Evolutionary conservation across 2,888 invertebrate species (phyloP).

Genomic region (Rhagonycha fulva): DNA sequence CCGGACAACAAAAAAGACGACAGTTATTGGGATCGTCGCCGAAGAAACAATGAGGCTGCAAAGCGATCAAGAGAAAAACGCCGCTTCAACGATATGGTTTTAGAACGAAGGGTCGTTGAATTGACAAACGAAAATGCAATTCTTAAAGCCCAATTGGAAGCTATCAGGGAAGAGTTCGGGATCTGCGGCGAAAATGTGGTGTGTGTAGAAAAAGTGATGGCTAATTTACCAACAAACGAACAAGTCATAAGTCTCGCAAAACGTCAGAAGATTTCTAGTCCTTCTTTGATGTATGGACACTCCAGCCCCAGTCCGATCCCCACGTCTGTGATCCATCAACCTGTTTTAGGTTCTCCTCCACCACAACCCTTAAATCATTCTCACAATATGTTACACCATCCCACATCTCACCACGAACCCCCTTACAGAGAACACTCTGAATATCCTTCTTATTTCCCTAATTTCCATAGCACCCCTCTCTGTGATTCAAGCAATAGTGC

Average conservation of each 20-base stretch:
- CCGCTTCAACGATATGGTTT: conserved; percentile 93
- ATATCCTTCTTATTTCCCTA: conserved; percentile 48
- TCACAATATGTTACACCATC: conserved; percentile 59
- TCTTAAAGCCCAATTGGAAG: conserved; percentile 88
- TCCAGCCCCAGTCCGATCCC: conserved; percentile 61
- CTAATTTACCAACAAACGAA: conserved; percentile 82
- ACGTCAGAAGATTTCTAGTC: conserved; percentile 62
- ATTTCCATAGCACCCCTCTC: conserved; percentile 40
- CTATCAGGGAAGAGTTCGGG: conserved; percentile 91
- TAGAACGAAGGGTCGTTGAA: conserved; percentile 92
- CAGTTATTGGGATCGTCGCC: conserved; percentile 94
- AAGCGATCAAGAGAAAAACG: conserved; percentile 96
- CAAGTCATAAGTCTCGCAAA: conserved; percentile 85
- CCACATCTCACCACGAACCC: conserved; percentile 57
- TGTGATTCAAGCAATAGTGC: conserved; percentile 63
- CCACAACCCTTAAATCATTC: conserved; percentile 58
- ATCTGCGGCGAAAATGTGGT: conserved; percentile 86
- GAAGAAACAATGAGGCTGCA: conserved; percentile 96
- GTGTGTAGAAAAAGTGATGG: conserved; percentile 86
- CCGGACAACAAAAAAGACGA: conserved; percentile 97
- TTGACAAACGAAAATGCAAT: conserved; percentile 95
- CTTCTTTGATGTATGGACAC: conserved; percentile 61
- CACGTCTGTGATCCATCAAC: conserved; percentile 66
- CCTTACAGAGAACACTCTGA: conserved; percentile 57
- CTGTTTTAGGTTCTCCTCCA: conserved; percentile 54